Evolutionary conservation across 2,888 invertebrate genomes (phyloP), one percentile per base, ranked within the genome.

Genomic region (Minunthozetes semirufus): DNA sequence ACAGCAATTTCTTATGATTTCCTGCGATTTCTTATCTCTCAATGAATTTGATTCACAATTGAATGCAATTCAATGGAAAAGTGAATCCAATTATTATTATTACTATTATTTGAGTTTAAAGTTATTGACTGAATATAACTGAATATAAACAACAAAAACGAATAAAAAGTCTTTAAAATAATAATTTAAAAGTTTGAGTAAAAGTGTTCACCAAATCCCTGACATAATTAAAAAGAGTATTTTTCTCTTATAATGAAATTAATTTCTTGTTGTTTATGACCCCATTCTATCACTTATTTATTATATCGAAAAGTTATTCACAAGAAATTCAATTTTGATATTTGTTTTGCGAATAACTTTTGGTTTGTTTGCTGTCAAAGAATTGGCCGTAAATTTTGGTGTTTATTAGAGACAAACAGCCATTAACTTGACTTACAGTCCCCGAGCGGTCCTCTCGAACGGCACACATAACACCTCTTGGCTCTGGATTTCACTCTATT

Each of bases 381-480:
- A 33, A 33, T 33, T 33, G 33, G 33, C 33, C 33, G 33, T 33
- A 33, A 33, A 33, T 33, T 33, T 5, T 5, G 33, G 33, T n/a
- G n/a, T 8, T 33, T 33, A 5, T 33, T 33, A 33, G 4, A 8
- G 33, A 5, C 33, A 33, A 8, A n/a, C n/a, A n/a, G n/a, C n/a
- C n/a, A n/a, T n/a, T n/a, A 8, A 33, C 33, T 5, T 22, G 6
- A 38, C 80, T 91, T 92, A 82, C 94, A 94, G 78, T 91, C 89
- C 5, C 94, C 94, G 50, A 90, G 83, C 74, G 92, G 91, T 27
- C 94, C 94, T 77, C 94, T 86, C 1, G 94, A 94, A 81, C 94
- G 87, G 82, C 94, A 94, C 79, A 87, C 87, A 81, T 89, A 89
- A 83, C 94, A 94, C 82, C 79, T 73, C 42, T 78, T 78, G n/a